Conservation (phyloP, 1,140 invertebrate genomes). For the Ceratina calcarata region DNA sequence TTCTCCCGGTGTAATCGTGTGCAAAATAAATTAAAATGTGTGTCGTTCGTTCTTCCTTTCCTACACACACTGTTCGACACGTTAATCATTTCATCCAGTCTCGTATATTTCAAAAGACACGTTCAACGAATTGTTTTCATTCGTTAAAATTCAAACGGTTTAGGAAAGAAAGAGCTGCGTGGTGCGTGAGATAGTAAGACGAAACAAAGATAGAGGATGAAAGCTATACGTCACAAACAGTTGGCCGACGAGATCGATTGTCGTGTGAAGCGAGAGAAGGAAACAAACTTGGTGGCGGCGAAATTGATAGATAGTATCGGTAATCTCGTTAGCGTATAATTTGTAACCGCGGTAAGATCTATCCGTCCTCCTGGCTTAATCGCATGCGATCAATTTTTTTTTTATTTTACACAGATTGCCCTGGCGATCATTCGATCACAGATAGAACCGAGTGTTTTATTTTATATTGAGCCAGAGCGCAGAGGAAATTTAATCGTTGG, state of each 20-base stretch:
- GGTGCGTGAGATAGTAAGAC: background rate
- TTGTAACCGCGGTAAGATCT: conserved; percentile 29
- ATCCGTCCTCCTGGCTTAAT: conserved; percentile 19
- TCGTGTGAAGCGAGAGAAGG: conserved; percentile 1
- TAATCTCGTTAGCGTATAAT: background rate
- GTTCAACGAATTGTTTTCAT: too few relatives aligned
- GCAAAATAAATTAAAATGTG: too few relatives aligned
- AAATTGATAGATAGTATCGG: background rate
- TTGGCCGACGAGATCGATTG: background rate
- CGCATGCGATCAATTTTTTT: background rate
- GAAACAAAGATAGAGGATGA: background rate
- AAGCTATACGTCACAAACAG: conserved; percentile 9
- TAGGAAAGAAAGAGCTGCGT: too few relatives aligned
- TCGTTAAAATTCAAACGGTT: background rate
- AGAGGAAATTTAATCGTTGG: conserved; percentile 45
- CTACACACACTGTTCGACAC: too few relatives aligned
- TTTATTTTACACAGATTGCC: background rate
- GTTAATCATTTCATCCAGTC: too few relatives aligned
- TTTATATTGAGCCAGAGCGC: conserved; percentile 5
- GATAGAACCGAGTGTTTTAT: background rate
- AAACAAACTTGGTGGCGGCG: background rate
- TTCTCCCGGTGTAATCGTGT: too few relatives aligned
- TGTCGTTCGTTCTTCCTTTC: too few relatives aligned
- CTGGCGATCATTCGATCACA: background rate
- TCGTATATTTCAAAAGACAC: too few relatives aligned